Evolutionary conservation across 2,888 invertebrate species (phyloP), one percentile per base, ranked within the genome.

Genomic region (Stictocephala bisonia): DNA sequence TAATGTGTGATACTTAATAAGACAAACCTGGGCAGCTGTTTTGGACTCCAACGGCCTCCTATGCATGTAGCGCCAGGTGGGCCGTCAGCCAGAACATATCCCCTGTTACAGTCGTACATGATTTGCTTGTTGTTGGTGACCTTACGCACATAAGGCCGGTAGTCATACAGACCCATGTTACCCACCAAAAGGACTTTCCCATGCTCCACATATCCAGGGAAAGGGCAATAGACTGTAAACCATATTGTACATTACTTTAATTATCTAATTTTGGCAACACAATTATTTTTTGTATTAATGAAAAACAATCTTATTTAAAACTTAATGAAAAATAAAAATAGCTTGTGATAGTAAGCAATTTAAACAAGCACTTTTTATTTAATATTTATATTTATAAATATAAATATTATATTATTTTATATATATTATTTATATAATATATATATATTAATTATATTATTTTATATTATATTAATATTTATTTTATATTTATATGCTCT

Each of bases 111-210:
- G 81, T 97, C 96, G 83, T 96, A 98, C 92, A 95, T 94, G 71
- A 97, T 96, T 84, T 96, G 96, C 79, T 96, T 94, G 82, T 96
- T 96, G 83, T 96, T 96, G 0, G 91, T 85, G 78, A 94, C 93
- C 87, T 93, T 95, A 80, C 91, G 91, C 0, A 98, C 97, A 83
- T 98, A 98, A 0, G 95, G 94, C 68, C 96, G 87, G 82, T 98
- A 98, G 83, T 97, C 96, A 83, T 97, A 98, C 41, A 96, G 87
- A 0, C 97, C 97, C 94, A 97, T 97, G 82, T 96, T 96, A 2
- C 97, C 97, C 0, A 97, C 96, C 0, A 97, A 86, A 2, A 97
- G 86, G 0, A 97, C 95, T 84, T 95, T 94, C 0, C 97, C 97
- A 82, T 97, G 91, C 74, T 90, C 88, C 48, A 97, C 91, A 78